Evolutionary conservation across 1,140 invertebrate genomes (phyloP), one percentile per base, ranked within the genome.

Genomic region (Brachionus rotundiformis): DNA sequence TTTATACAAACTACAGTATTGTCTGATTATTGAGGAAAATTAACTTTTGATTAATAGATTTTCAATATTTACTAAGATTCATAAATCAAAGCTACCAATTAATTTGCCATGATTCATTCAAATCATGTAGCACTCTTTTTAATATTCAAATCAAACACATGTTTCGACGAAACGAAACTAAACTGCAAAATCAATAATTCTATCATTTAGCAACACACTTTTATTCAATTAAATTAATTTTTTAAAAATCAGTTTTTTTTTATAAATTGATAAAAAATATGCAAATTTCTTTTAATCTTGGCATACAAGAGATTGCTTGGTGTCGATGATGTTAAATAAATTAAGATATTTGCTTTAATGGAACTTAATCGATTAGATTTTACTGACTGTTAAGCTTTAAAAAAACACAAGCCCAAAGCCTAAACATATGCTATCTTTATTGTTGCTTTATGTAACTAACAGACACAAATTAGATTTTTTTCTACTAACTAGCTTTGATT

Each of bases 341-440:
- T 68, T 16, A 68, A 36, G 8, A 36, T 31, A 29, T 29, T 63
- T 63, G 25, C 16, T 68, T 68, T 68, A 23, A 68, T 68, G 29
- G 33, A 36, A 36, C 33, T 33, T 68, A 68, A 68, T 68, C 63
- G 31, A 68, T 68, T 68, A 36, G 31, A 68, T 33, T 68, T 68
- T 68, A 68, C 33, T 68, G 63, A 36, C 63, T 68, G 63, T 68
- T 68, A 68, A 68, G 29, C 61, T 33, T 33, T 63, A 29, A 29
- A 63, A n/a, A 63, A 63, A 63, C 47, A 63, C 10, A 63, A 68
- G 36, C 16, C 31, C 16, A 68, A 31, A 68, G 33, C n/a, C 63
- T 68, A 36, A 68, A 68, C 63, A 68, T 68, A 68, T 68, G 63
- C 63, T 68, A 19, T 31, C 23, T 63, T n/a, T 63, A 29, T 29